Base-by-base conservation (phyloP, 2,888 invertebrate species). In the Automeris io region DNA sequence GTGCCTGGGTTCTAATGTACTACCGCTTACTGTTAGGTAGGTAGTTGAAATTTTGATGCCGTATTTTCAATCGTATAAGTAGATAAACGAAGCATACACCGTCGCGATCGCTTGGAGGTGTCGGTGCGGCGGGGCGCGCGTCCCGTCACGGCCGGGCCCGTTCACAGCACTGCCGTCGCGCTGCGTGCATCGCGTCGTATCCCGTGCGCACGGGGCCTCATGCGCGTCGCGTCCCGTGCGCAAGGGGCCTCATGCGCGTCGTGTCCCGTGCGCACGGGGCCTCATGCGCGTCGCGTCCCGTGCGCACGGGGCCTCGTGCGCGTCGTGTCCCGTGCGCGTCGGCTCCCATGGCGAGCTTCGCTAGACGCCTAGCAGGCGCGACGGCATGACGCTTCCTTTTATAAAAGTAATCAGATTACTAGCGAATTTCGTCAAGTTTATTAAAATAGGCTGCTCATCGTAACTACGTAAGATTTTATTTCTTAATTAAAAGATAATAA, bases 21-120 rank as follows among this genome's bases (percentile, higher is more conserved):
- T 81, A 79, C 85, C 75, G 86, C 86, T 86, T 85, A 86, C 82
- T 82, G 82, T 85, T 86, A 85, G 86, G 86, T 86, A 85, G 85
- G 85, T 85, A 83, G 83, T 83, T 83, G 80, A 75, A 81, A 82
- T 85, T 83, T 82, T 76, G 79, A 83, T 68, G 79, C 79, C 79
- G 78, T 79, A 82, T 82, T 82, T 81, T 80, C 65, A 75, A 82
- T 79, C 74, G 81, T 82, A 82, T 73, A 65, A 54, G 83, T 83
- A 85, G 82, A 67, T 71, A 70, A 75, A 72, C 67, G 70, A 76
- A 73, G 81, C 81, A 77, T 74, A 69, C 73, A 75, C 73, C 63
- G 75, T 71, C 75, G 79, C 79, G 79, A 60, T 44, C 71, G 78
- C 79, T 74, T 72, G 45, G 61, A 55, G 60, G 57, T 54, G 70